Base-by-base conservation (phyloP, 2,797 vertebrate genomes). In the Pangasius sanitwongsei region DNA sequence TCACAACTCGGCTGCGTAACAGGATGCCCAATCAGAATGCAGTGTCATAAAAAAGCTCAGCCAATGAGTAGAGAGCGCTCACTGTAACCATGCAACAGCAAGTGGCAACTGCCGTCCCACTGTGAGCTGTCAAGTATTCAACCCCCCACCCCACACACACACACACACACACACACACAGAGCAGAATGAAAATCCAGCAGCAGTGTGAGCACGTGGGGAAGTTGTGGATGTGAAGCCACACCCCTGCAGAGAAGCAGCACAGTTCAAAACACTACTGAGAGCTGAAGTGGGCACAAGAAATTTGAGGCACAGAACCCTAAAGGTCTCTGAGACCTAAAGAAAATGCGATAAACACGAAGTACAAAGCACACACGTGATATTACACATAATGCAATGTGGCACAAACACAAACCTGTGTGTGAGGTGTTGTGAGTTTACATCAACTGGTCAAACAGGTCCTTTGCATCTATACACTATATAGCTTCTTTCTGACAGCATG, bases 61-160 rank as follows among this genome's bases (percentile, higher is more conserved):
- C 96, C 92, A 96, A 95, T 95, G 80, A 92, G 37, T 1, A 89
- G 55, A 90, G 80, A 85, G 90, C 72, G 15, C 89, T 78, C 94
- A 57, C 93, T 97, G 96, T 97, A 96, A 96, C 96, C 95, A 96
- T 96, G 96, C 96, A 95, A 96, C 95, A 93, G 94, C 92, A 85
- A 95, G 94, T 92, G 93, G 93, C 88, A 90, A 91, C 88, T 83
- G 81, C 88, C 83, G 92, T 83, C 87, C 44, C 61, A 87, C 83
- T 74, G 75, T 20, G 85, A 81, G 86, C 67, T 70, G 59, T 72
- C 69, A 87, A 81, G 83, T 87, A 87, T 44, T 7, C 44, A 44
- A 44, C 44, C 82, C 65, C 37, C 18, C 65, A 2, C 65, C 0
- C 61, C 74, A 69, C 72, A 82, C 82, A 83, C 91, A 53, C 86